These are phyloP conservation scores for Phymatocera aterrima DNA, from an alignment of 2,888 invertebrate genomes.

Conservation along the genomic window DNA sequence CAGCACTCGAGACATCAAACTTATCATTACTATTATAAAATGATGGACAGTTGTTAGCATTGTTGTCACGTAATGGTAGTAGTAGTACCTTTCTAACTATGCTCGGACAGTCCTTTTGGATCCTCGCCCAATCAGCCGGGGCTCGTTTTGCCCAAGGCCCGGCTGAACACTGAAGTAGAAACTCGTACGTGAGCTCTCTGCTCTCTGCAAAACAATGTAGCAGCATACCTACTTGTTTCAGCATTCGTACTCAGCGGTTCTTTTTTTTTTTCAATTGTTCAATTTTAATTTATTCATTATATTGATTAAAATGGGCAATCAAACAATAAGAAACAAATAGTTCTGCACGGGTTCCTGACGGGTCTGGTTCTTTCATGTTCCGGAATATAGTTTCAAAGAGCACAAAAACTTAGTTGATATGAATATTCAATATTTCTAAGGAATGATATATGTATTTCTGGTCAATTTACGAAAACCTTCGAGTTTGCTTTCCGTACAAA, in stretches of 20 bases:
- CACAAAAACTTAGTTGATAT: too few species aligned
- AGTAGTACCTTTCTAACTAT: slow-evolving; percentile 77
- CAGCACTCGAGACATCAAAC: not conserved
- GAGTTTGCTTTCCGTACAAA: too few species aligned
- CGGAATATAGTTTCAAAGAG: too few species aligned
- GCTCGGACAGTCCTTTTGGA: slow-evolving; percentile 76
- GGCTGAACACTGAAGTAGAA: slow-evolving; percentile 77
- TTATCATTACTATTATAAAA: not conserved
- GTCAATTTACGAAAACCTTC: too few species aligned
- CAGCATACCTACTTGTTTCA: slow-evolving; percentile 29
- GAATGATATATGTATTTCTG: too few species aligned
- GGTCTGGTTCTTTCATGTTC: too few species aligned
- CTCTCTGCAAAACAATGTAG: slow-evolving; percentile 55
- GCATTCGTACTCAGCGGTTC: not conserved
- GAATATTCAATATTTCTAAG: too few species aligned
- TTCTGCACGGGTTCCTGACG: too few species aligned
- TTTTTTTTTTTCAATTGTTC: not conserved
- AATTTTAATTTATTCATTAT: too few species aligned
- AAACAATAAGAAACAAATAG: too few species aligned
- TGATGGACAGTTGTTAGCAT: slow-evolving; percentile 57
- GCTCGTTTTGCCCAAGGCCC: slow-evolving; percentile 76
- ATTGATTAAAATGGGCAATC: too few species aligned
- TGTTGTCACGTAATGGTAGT: slow-evolving; percentile 59
- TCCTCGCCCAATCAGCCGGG: slow-evolving; percentile 77
- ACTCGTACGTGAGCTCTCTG: slow-evolving; percentile 73